These are phyloP conservation scores for Wiebesia pumilae DNA, from an alignment of 1,140 invertebrate species.

Conservation along the genomic window DNA sequence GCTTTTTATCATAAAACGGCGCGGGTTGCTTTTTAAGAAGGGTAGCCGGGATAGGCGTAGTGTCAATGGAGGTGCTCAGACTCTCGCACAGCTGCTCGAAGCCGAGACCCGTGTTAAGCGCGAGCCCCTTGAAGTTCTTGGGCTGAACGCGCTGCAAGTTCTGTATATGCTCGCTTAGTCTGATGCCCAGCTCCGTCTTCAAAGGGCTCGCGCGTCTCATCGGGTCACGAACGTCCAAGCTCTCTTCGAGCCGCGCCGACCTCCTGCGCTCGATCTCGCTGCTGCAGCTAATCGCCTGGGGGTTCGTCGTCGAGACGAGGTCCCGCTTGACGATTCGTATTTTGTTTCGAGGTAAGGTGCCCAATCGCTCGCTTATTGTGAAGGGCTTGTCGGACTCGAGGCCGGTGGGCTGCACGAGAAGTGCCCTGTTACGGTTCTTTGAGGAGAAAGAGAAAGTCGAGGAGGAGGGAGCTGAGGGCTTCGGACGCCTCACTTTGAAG, in stretches of 20 bases:
- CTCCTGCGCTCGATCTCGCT: constrained; percentile 68
- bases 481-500: constrained; percentile 56
- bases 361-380: constrained; percentile 63
- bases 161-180: constrained; percentile 63
- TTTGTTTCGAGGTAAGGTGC: constrained; percentile 3
- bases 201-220: constrained; percentile 50
- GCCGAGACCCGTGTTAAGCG: constrained; percentile 65
- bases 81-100: constrained; percentile 62
- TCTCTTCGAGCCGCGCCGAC: constrained; percentile 42
- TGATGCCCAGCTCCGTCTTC: constrained; percentile 59
- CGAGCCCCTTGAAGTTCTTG: constrained; percentile 73
- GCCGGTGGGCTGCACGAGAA: not conserved
- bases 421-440: not conserved
- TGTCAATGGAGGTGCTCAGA: constrained; percentile 53
- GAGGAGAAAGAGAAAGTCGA: not conserved
- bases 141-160: constrained; percentile 58
- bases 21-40: constrained; percentile 54
- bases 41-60: constrained; percentile 44
- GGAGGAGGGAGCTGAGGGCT: not conserved
- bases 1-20: constrained; percentile 71
- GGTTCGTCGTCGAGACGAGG: constrained; percentile 84
- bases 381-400: constrained; percentile 59
- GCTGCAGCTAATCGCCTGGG: constrained; percentile 76
- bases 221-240: not conserved
- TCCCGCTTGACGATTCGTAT: constrained; percentile 78